These are phyloP conservation scores for Tinamus major DNA, from an alignment of 2,797 vertebrate genomes.

Conservation along the genomic window DNA sequence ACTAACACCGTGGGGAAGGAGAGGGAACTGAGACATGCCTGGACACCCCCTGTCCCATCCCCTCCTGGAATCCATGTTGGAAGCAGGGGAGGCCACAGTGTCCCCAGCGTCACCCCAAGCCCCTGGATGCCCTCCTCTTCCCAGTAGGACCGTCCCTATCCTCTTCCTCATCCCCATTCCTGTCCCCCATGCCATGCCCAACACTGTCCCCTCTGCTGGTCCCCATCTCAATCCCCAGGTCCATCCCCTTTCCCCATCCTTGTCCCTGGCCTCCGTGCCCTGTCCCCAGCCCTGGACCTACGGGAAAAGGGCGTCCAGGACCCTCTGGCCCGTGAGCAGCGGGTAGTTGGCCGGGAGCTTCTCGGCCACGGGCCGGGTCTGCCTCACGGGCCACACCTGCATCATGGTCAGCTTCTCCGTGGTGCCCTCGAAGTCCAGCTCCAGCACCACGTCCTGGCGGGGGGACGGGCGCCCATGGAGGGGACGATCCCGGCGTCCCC, in stretches of 20 bases:
- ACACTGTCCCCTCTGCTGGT: too few relatives aligned
- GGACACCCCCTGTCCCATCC: background rate
- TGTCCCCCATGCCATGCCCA: background rate
- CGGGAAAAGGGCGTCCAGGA: conserved; percentile 56
- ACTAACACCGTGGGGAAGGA: too few relatives aligned
- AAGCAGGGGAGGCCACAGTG: background rate
- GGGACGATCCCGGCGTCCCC: background rate
- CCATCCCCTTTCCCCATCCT: too few relatives aligned
- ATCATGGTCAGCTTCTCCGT: conserved; percentile 61
- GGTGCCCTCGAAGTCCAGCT: conserved; percentile 72
- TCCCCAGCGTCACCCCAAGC: background rate
- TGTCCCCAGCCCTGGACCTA: background rate
- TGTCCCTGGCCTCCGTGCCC: background rate
- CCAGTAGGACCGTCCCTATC: background rate
- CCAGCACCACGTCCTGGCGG: conserved; percentile 74
- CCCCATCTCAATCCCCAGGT: background rate
- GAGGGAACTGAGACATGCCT: rapidly evolving
- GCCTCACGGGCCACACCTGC: conserved; percentile 75
- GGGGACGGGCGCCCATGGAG: background rate
- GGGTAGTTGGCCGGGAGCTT: conserved; percentile 72
- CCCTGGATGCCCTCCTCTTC: background rate
- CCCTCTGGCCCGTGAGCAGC: conserved; percentile 70
- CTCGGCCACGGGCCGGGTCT: conserved; percentile 67
- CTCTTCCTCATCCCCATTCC: background rate
- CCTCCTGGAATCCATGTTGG: background rate